phyloP scores from a whole-genome alignment of 2,113 vertebrate genomes.

The Pseudorasbora parva region DNA sequence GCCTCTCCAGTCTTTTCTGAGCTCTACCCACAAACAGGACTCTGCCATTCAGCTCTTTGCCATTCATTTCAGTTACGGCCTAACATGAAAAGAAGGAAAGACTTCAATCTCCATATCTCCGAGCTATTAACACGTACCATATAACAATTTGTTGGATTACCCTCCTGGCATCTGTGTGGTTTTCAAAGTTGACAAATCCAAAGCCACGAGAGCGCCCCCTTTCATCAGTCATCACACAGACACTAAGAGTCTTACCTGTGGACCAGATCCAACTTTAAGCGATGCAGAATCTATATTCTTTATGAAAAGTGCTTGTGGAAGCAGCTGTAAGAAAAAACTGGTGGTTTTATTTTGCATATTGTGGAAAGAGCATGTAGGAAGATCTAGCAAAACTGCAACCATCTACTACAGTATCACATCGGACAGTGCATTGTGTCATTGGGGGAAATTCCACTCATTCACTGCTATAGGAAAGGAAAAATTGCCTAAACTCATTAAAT shows the following conservation, averaged over 20 bases:
- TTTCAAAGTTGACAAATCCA: constrained; percentile 94
- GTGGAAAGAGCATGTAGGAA: no score
- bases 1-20: constrained; percentile 92
- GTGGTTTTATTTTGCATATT: no score
- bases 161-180: constrained; percentile 93
- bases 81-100: constrained; percentile 59
- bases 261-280: constrained; percentile 17
- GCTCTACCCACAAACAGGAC: constrained; percentile 89
- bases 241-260: constrained; percentile 88
- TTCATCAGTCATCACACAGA: constrained; percentile 92
- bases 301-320: not conserved
- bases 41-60: constrained; percentile 87
- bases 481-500: no score
- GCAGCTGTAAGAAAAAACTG: no score
- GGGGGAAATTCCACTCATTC: no score
- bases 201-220: constrained; percentile 86
- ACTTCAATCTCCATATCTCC: not conserved
- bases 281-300: not conserved
- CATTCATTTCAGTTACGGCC: constrained; percentile 93
- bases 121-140: not conserved
- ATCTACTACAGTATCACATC: no score
- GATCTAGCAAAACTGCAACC: no score
- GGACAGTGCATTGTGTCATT: no score
- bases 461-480: no score
- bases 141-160: constrained; percentile 66